These are phyloP conservation scores for Drosophila sordidula DNA, from an alignment of 2,888 invertebrate species.

Conservation along the genomic window DNA sequence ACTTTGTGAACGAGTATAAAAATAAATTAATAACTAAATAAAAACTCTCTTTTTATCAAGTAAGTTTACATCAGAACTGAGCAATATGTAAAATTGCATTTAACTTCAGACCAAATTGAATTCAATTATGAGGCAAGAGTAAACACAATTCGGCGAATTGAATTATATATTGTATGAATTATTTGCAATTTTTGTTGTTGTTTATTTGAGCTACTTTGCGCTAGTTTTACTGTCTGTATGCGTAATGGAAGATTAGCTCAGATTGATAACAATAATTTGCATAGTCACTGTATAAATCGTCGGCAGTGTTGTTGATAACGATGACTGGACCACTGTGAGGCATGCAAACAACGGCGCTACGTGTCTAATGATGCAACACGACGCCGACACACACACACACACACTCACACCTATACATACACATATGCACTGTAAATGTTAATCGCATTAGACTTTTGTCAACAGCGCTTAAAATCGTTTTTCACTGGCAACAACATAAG, in stretches of 20 bases:
- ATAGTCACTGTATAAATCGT: slow-evolving; percentile 1
- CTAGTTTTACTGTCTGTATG: background rate
- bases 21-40: no score
- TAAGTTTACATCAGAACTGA: no score
- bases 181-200: no score
- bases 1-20: no score
- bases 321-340: background rate
- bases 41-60: no score
- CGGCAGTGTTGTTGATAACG: slow-evolving; percentile 6
- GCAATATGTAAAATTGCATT: no score
- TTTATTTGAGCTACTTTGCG: background rate
- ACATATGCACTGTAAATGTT: slow-evolving; percentile 36
- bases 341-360: slow-evolving; percentile 16
- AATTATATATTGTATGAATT: no score
- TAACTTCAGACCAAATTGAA: no score
- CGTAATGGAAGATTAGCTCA: background rate
- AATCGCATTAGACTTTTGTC: slow-evolving; percentile 60
- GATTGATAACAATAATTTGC: background rate
- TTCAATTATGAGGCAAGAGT: no score
- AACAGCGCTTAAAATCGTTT: slow-evolving; percentile 41
- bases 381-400: background rate
- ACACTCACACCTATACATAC: background rate
- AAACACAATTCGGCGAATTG: no score
- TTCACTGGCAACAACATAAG: slow-evolving; percentile 24
- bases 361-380: slow-evolving; percentile 40